Conservation (phyloP, 2,113 vertebrate species). For the Archilochus colubris region DNA sequence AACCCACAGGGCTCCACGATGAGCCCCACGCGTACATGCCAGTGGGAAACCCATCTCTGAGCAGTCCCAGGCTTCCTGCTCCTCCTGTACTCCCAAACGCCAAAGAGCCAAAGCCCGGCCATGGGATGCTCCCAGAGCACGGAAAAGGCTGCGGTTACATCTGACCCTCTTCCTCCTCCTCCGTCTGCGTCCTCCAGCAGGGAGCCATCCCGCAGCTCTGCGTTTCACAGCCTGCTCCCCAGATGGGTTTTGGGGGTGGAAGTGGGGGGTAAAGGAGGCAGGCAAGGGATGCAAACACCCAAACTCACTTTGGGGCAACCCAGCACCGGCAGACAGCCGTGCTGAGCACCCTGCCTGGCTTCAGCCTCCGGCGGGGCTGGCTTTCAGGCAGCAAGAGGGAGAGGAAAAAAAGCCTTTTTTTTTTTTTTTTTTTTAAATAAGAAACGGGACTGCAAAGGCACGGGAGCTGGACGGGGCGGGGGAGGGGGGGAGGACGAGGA, state of each 20-base stretch:
- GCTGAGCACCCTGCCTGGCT: neutral
- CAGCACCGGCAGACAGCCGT: neutral
- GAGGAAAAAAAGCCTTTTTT: neutral
- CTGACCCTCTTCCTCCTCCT: neutral
- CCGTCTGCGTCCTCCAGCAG: neutral
- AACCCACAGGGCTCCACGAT: neutral
- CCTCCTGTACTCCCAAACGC: neutral
- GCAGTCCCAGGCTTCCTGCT: neutral
- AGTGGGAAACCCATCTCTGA: neutral
- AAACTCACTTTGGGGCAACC: neutral
- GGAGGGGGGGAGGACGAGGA: no score
- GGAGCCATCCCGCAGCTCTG: neutral
- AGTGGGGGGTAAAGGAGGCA: neutral
- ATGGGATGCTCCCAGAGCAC: neutral
- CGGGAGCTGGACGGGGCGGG: neutral
- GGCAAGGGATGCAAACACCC: neutral
- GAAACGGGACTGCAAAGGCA: neutral
- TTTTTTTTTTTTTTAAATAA: neutral
- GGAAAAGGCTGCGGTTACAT: neutral
- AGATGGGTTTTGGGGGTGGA: neutral
- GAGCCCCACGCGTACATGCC: rapidly evolving
- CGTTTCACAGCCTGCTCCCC: neutral
- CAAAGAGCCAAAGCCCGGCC: neutral
- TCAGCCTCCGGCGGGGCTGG: neutral
- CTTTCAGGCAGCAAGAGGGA: neutral